phyloP scores from a whole-genome alignment of 2,797 vertebrate genomes.

The Takifugu ocellatus region DNA sequence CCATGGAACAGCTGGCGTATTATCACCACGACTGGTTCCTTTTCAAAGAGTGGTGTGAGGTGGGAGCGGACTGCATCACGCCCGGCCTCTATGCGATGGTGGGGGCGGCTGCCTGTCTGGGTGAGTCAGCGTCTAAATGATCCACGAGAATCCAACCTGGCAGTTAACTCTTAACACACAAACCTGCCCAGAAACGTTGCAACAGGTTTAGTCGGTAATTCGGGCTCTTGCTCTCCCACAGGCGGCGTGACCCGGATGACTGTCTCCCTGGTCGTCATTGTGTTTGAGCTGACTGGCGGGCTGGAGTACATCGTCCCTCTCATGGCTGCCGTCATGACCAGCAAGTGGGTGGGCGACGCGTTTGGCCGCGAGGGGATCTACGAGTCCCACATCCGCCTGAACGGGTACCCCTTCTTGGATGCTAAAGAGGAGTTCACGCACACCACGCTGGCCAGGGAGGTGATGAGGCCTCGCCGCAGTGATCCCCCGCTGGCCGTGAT shows the following conservation, averaged over 20 bases:
- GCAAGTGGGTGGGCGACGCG: slow-evolving; percentile 99
- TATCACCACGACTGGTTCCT: slow-evolving; percentile 99
- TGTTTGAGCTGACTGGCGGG: slow-evolving; percentile 96
- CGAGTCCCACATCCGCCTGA: slow-evolving; percentile 95
- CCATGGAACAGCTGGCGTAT: slow-evolving; percentile 95
- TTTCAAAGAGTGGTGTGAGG: slow-evolving; percentile 98
- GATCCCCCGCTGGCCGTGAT: slow-evolving; percentile 91
- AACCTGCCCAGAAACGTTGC: too few species aligned
- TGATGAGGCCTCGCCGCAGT: slow-evolving; percentile 91
- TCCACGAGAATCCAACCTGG: too few species aligned
- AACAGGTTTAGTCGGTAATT: too few species aligned
- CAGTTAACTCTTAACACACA: not conserved
- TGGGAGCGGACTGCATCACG: slow-evolving; percentile 97
- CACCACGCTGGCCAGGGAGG: slow-evolving; percentile 91
- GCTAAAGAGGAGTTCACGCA: slow-evolving; percentile 99
- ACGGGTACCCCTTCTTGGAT: slow-evolving; percentile 97
- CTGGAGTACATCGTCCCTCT: slow-evolving; percentile 98
- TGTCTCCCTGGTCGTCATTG: slow-evolving; percentile 96
- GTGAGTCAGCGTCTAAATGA: slow-evolving; percentile 66
- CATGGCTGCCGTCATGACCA: slow-evolving; percentile 99
- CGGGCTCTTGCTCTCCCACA: slow-evolving; percentile 42
- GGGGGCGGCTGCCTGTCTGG: slow-evolving; percentile 94
- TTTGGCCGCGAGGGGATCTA: slow-evolving; percentile 98
- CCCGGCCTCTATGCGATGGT: slow-evolving; percentile 99
- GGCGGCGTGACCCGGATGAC: slow-evolving; percentile 99